A percentile compares a stretch with the other conserved stretches of the same genome.
These are phyloP conservation scores for Cabera pusaria DNA, from an alignment of 2,888 invertebrate genomes.

Conservation along the genomic window DNA sequence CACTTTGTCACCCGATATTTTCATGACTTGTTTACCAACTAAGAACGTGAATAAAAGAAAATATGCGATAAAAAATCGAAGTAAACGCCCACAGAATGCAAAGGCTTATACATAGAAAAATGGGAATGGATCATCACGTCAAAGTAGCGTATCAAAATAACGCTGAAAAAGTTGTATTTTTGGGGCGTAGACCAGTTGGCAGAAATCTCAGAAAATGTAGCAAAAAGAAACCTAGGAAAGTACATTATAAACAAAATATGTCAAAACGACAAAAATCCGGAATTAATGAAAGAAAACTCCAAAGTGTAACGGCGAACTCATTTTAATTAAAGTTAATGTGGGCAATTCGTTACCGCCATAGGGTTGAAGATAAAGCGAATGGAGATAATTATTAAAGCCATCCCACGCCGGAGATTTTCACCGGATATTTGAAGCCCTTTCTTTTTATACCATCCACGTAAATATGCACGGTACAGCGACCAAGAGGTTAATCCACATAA, in stretches of 20 bases:
- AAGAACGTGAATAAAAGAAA: too few species aligned
- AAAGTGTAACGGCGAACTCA: constrained; percentile 35
- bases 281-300: constrained; percentile 31
- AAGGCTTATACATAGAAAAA: too few species aligned
- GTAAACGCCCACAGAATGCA: too few species aligned
- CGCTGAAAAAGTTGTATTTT: too few species aligned
- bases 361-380: constrained; percentile 51
- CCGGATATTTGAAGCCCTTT: constrained; percentile 35
- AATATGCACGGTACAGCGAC: constrained; percentile 32
- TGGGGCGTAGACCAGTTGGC: too few species aligned
- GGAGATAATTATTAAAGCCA: constrained; percentile 50
- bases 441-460: constrained; percentile 34
- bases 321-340: constrained; percentile 58
- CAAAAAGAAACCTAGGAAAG: too few species aligned
- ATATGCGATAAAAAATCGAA: too few species aligned
- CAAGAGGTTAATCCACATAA: constrained; percentile 34
- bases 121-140: too few species aligned
- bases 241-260: too few species aligned
- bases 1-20: constrained; percentile 23
- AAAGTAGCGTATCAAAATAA: too few species aligned
- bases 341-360: constrained; percentile 46
- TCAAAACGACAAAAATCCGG: constrained; percentile 15
- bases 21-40: constrained; percentile 35
- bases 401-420: constrained; percentile 42
- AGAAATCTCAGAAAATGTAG: too few species aligned